Evolutionary conservation across 2,113 vertebrate species (phyloP), one percentile per base, ranked within the genome.

Genomic region (Mus pahari): DNA sequence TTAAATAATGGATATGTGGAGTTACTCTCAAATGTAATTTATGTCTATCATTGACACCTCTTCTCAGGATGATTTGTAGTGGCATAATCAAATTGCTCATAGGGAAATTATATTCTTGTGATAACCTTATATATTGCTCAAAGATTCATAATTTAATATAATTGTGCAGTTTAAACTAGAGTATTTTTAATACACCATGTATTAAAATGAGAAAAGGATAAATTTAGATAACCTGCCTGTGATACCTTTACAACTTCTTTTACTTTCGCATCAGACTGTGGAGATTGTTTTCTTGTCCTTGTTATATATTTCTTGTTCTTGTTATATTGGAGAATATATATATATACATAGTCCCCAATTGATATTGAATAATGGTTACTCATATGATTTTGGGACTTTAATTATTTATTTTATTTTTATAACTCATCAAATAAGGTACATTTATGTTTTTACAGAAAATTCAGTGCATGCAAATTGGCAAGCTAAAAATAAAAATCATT

Each of bases 71-170:
- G 13, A 92, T 66, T 86, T 89, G 45, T 42, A 74, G 1, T 66
- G 31, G 19, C 64, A 96, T 90, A 48, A 16, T 90, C 19, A 90
- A 62, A 90, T 94, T 86, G 24, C 10, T 92, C 36, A 68, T 8
- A 79, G 42, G 17, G 12, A 89, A 92, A 89, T 39, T 60, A 55
- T 90, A 24, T 11, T 86, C 60, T 55, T 94, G 36, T n/a, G 70
- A 64, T 92, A 55, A 86, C 62, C 75, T 79, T 74, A 68, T 28
- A 42, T 73, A 79, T 48, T 48, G 13, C 1, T 7, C 45, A 74
- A 14, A 79, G 42, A n/a, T 50, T 77, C 42, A 89, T 7, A 84
- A 28, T 1, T 62, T 88, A 78, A 55, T 78, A 73, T 79, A 73
- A 68, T 53, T 78, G 33, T 26, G 1, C 53, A 28, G 31, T 73